Conservation (phyloP, 2,113 vertebrate species). For the Plecturocebus donacophilus region DNA sequence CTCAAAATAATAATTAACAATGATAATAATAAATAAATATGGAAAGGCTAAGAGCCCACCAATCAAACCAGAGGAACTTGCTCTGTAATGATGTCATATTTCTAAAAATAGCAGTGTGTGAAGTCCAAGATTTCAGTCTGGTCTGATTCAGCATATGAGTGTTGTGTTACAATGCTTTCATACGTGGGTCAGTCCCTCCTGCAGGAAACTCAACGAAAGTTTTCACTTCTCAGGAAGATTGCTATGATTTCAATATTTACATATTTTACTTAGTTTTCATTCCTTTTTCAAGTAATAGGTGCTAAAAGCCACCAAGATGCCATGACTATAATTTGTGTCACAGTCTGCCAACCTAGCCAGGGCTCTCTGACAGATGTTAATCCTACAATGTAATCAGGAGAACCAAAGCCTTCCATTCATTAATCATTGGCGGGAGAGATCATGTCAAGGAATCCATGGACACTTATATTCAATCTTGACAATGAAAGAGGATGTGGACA, state of each 20-base stretch:
- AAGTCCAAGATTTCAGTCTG: not conserved
- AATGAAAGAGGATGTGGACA: not conserved
- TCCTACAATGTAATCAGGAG: not conserved
- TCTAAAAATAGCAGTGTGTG: not conserved
- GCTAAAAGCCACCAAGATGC: not conserved
- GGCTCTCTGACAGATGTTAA: not conserved
- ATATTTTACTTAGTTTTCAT: not conserved
- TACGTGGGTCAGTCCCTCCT: not conserved
- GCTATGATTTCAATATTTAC: not conserved
- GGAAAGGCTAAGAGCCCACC: not conserved
- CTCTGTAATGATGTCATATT: not conserved
- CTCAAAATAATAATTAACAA: not conserved
- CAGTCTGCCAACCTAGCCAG: not conserved
- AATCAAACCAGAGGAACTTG: not conserved
- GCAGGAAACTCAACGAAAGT: not conserved
- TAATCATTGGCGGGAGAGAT: not conserved
- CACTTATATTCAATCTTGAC: not conserved
- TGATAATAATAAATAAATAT: not conserved
- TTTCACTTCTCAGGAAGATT: not conserved
- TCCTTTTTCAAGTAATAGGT: not conserved
- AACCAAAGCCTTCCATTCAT: not conserved
- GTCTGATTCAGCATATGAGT: not conserved
- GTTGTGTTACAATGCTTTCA: not conserved
- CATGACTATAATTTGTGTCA: not conserved
- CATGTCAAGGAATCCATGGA: not conserved